Base-by-base conservation (phyloP, 2,113 vertebrate species). In the Atractosteus spatula region DNA sequence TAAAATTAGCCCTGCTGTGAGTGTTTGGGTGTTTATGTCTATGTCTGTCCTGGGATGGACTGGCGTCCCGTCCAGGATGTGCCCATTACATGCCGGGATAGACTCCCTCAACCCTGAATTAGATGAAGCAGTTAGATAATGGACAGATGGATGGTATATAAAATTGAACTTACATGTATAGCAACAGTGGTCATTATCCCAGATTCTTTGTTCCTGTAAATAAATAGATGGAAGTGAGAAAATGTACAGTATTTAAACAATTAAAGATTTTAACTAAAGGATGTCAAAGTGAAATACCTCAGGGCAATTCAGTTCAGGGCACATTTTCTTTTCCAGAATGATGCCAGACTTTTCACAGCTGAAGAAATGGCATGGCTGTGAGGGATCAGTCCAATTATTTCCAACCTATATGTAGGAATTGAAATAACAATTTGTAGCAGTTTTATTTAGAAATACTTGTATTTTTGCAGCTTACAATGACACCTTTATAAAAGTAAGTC, bases 121-220 rank as follows among this genome's bases (percentile, higher is more conserved):
- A 29, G 29, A 29, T 29, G 29, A 29, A 29, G 29, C 29, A 29
- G 29, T 29, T 29, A 29, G 29, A 29, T 29, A 29, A 29, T 29
- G 2, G 29, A 29, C 1, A 29, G 29, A 42, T 4, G 0, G n/a
- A 41, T 29, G 8, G 2, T 17, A 13, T 17, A 17, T 11, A 14
- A 66, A 3, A 16, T 41, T 68, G 0, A 14, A 75, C 85, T 81
- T 79, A 87, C 89, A 89, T 55, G 80, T 72, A 54, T 79, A 86
- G 77, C 84, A 87, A 80, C 87, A 88, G 42, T 79, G 76, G 41
- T 83, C 57, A 3, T 79, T 16, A 2, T 89, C 87, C 87, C 87
- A 87, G 5, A 82, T 68, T 64, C 73, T 76, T 12, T 76, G 70
- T 12, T 81, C 80, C 87, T 89, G 76, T 3, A 73, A 4, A 73